Conservation (phyloP, 2,797 vertebrate genomes). For the Halcyon leucocephala region DNA sequence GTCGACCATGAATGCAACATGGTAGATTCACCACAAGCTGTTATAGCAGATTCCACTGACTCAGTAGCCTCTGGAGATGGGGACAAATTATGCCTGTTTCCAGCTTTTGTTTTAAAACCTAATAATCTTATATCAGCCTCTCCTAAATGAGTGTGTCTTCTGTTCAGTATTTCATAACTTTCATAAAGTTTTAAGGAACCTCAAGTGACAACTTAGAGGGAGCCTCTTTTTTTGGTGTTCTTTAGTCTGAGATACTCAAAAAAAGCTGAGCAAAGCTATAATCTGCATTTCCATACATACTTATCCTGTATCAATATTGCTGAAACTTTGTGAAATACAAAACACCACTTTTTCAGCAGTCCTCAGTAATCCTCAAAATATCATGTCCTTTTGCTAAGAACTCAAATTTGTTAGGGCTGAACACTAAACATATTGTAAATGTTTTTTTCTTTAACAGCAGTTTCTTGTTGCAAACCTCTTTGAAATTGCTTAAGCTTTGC, state of each 20-base stretch:
- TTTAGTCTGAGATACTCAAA: not conserved
- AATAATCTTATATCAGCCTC: not conserved
- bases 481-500: not conserved
- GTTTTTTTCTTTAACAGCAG: not conserved
- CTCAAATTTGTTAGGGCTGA: not conserved
- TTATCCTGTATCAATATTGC: not conserved
- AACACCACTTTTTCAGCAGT: not conserved
- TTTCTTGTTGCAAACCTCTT: not conserved
- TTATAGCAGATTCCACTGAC: not conserved
- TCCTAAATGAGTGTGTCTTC: not conserved
- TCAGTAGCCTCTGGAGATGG: not conserved
- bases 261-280: not conserved
- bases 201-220: not conserved
- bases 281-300: not conserved
- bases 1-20: rapidly evolving
- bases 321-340: not conserved
- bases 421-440: not conserved
- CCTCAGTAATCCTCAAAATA: not conserved
- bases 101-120: not conserved
- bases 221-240: not conserved
- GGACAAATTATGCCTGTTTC: not conserved
- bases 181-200: not conserved
- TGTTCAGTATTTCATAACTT: not conserved
- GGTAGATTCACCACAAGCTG: not conserved
- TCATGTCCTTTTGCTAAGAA: not conserved